phyloP scores from a whole-genome alignment of 2,797 vertebrate species.

The Lagorchestes hirsutus region DNA sequence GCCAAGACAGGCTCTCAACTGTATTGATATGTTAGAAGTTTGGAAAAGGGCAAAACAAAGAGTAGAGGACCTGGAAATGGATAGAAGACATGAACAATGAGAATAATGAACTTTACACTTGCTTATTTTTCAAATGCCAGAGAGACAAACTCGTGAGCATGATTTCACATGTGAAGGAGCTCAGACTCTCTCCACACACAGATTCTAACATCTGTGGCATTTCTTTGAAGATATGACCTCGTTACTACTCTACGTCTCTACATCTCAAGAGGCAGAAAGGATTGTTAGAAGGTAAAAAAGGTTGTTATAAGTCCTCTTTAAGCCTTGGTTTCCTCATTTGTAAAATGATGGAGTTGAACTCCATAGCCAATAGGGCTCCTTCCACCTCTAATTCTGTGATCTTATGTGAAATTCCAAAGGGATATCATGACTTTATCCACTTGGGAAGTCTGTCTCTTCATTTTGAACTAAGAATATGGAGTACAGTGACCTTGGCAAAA shows the following conservation, averaged over 20 bases:
- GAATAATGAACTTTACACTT: background rate
- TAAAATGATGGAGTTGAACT: background rate
- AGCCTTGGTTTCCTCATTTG: background rate
- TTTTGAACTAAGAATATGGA: background rate
- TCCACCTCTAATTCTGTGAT: background rate
- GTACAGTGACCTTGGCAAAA: background rate
- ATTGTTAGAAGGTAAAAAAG: background rate
- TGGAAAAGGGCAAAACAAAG: conserved; percentile 5
- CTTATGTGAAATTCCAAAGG: background rate
- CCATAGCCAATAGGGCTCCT: background rate
- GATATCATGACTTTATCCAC: background rate
- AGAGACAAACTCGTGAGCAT: background rate
- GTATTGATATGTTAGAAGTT: conserved; percentile 4
- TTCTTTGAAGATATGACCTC: background rate
- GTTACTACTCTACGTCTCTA: background rate
- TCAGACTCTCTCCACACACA: background rate
- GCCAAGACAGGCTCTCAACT: conserved; percentile 15
- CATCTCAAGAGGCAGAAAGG: background rate
- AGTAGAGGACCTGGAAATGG: background rate
- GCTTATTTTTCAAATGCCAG: background rate
- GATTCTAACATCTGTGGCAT: background rate
- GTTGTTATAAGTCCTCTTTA: background rate
- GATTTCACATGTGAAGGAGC: background rate
- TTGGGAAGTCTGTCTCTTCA: background rate
- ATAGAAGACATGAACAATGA: background rate